A percentile compares a stretch with the other conserved stretches of the same genome.
Conservation (phyloP, 2,888 invertebrate species). For the Cantharis nigra region DNA sequence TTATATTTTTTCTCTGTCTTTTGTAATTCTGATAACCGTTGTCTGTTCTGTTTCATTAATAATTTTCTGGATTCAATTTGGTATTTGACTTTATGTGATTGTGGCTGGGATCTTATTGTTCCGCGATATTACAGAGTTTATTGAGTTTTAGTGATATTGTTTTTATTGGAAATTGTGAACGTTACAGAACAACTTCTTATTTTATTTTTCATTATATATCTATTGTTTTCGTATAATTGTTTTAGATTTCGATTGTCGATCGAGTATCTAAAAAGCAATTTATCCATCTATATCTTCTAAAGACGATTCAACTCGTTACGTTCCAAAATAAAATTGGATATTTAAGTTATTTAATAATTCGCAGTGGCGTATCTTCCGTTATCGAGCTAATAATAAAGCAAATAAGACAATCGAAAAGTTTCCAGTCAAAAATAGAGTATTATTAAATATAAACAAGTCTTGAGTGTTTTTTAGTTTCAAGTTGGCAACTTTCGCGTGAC, state of each 20-base stretch:
- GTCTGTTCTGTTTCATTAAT: constrained; percentile 54
- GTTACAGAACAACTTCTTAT: constrained; percentile 39
- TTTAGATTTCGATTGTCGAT: constrained; percentile 31
- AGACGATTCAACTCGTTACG: background rate
- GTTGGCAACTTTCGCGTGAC: constrained; percentile 16
- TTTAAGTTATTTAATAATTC: background rate
- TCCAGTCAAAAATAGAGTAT: background rate
- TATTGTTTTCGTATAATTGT: constrained; percentile 45
- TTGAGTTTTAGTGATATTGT: constrained; percentile 52
- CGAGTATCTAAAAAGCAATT: constrained; percentile 23
- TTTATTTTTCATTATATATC: constrained; percentile 48
- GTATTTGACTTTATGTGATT: constrained; percentile 53
- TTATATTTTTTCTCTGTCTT: constrained; percentile 29
- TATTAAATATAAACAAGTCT: background rate
- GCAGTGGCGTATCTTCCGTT: background rate
- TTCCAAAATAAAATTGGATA: background rate
- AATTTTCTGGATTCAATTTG: constrained; percentile 54
- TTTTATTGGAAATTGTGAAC: constrained; percentile 47
- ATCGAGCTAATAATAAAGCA: background rate
- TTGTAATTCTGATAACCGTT: constrained; percentile 38
- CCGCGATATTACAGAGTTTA: constrained; percentile 51
- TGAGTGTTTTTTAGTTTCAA: constrained; percentile 3
- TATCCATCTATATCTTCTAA: constrained; percentile 17
- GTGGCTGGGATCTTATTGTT: constrained; percentile 50
- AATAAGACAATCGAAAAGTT: background rate